Evolutionary conservation across 2,113 vertebrate species (phyloP), one percentile per base, ranked within the genome.

Genomic region (Natator depressus): DNA sequence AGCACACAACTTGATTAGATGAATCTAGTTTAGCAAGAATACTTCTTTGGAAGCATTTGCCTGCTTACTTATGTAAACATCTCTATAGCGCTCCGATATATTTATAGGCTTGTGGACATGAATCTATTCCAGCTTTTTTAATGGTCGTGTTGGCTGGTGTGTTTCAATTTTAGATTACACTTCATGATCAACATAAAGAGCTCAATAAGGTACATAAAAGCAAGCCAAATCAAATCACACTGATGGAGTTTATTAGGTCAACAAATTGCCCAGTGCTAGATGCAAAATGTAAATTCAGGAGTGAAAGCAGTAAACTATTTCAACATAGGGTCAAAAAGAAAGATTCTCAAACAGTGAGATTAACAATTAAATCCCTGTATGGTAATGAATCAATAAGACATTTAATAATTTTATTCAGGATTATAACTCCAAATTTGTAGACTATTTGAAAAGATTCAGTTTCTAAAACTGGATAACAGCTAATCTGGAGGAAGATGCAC

Each of bases 1-100:
- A 59, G 81, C 25, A 84, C 11, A 49, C 57, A 91, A 94, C 91
- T 95, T 87, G 55, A 62, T 93, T 82, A 54, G 85, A 96, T 27
- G 82, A 85, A 42, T 72, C 75, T 50, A 87, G 4, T 72, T 86
- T 54, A 79, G 88, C 90, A 54, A 25, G 17, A 84, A 12, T 24
- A 87, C 69, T 79, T 90, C 88, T 91, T 89, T 83, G 89, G 85
- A 91, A 94, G 38, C 24, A 24, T 83, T 89, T 92, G 55, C 65
- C 88, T 53, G 22, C 86, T 92, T 25, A 1, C 57, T 92, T 76
- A 62, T 46, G 84, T 82, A 88, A 93, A 79, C 49, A 14, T 42
- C 80, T 78, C 72, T 54, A 47, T 85, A 89, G 88, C 72, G 89
- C 11, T 49, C 12, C 31, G 59, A 62, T 80, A 12, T 84, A 81